Evolutionary conservation across 2,888 invertebrate species (phyloP).

Genomic region (Eilema caniola): DNA sequence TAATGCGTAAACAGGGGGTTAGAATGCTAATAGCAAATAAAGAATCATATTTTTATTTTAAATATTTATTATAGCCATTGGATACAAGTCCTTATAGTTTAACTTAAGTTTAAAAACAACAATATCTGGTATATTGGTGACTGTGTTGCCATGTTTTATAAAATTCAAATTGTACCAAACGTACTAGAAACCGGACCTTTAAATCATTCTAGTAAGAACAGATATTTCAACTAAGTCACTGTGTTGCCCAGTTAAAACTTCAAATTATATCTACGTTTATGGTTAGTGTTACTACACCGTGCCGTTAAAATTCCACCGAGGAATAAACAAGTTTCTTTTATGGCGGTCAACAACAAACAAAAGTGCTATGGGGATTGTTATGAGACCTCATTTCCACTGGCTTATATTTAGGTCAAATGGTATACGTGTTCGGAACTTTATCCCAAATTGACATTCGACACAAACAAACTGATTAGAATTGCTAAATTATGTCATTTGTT

Average conservation of each 20-base stretch:
- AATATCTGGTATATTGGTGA: no score
- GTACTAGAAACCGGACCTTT: neutral
- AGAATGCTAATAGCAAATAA: no score
- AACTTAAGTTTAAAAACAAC: no score
- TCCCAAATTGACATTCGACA: conserved; percentile 13
- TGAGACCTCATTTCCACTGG: conserved; percentile 6
- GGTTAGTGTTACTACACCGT: neutral
- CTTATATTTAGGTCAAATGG: conserved; percentile 6
- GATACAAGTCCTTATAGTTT: no score
- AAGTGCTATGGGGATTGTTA: conserved; percentile 14
- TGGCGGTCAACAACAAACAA: conserved; percentile 1
- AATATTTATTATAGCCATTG: no score
- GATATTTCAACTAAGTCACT: no score
- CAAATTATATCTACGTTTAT: neutral
- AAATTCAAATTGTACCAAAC: neutral
- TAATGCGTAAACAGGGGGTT: no score
- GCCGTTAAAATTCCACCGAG: neutral
- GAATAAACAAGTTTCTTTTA: conserved; percentile 11
- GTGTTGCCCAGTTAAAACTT: neutral
- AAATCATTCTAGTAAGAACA: neutral
- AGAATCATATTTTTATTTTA: no score
- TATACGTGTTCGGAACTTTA: neutral
- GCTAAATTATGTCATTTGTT: conserved; percentile 10
- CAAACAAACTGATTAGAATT: conserved; percentile 18
- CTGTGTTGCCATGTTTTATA: no score